Evolutionary conservation across 2,888 invertebrate species (phyloP).

Genomic region (Prenolepis imparis): DNA sequence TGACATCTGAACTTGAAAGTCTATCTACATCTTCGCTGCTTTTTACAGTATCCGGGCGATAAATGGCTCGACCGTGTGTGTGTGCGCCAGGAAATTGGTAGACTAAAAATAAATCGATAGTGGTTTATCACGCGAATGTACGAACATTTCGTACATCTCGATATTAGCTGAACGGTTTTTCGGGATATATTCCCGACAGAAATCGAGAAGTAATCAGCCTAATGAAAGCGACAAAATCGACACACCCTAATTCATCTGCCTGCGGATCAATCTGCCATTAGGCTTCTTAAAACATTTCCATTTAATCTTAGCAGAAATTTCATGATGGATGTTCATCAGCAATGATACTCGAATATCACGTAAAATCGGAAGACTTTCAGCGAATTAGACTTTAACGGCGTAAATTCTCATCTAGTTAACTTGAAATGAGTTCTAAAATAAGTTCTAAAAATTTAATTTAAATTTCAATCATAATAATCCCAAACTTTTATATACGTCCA

Average conservation of each 20-base stretch:
- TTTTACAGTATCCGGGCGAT: slow-evolving; percentile 20
- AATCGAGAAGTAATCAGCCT: slow-evolving; percentile 12
- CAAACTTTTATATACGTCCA: background rate
- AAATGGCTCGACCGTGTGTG: slow-evolving; percentile 5
- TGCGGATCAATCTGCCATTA: slow-evolving; percentile 19
- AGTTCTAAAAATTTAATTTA: background rate
- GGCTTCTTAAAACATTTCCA: background rate
- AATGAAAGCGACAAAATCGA: slow-evolving; percentile 42
- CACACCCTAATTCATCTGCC: background rate
- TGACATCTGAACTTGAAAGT: slow-evolving; percentile 35
- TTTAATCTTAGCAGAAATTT: slow-evolving; percentile 12
- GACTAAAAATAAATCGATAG: slow-evolving; percentile 37
- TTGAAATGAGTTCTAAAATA: background rate
- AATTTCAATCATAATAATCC: background rate
- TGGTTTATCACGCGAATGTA: slow-evolving; percentile 33
- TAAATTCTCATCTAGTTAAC: background rate
- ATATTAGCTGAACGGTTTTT: background rate
- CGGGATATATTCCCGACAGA: background rate
- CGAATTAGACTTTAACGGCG: background rate
- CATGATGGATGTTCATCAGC: background rate
- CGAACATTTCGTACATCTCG: background rate
- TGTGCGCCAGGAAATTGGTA: slow-evolving; percentile 12
- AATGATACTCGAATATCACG: background rate
- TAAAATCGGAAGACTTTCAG: background rate
- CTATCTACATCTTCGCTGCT: slow-evolving; percentile 21